Evolutionary conservation across 2,797 vertebrate species (phyloP).

Genomic region (Bovichtus diacanthus): DNA sequence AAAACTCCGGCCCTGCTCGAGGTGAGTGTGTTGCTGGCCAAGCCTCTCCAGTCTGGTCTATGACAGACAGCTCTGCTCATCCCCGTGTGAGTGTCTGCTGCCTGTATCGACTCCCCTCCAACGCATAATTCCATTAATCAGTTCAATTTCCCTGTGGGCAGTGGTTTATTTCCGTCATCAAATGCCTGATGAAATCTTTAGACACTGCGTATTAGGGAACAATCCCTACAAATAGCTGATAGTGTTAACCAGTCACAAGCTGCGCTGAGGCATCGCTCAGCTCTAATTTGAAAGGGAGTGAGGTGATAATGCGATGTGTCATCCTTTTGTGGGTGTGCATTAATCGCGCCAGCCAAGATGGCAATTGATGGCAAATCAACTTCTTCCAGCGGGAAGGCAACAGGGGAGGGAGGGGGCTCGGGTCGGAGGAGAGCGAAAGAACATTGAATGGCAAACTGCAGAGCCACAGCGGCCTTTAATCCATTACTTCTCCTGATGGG

Average conservation of each 20-base stretch:
- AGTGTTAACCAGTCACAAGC: constrained; percentile 92
- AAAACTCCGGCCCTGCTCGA: constrained; percentile 52
- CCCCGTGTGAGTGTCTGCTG: constrained; percentile 75
- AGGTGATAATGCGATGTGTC: constrained; percentile 90
- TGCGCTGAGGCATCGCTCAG: constrained; percentile 88
- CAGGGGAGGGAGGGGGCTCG: constrained; percentile 39
- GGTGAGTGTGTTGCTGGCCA: constrained; percentile 45
- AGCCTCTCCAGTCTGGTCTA: constrained; percentile 47
- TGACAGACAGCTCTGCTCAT: constrained; percentile 70
- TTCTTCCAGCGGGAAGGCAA: constrained; percentile 84
- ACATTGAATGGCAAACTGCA: constrained; percentile 91
- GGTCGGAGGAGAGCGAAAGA: constrained; percentile 87
- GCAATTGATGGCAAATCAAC: constrained; percentile 93
- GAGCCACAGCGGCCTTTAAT: constrained; percentile 92
- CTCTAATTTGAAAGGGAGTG: constrained; percentile 94
- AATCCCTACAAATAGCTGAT: constrained; percentile 88
- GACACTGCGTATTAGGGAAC: constrained; percentile 88
- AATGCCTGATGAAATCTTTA: constrained; percentile 93
- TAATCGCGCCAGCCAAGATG: constrained; percentile 91
- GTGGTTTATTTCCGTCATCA: constrained; percentile 93
- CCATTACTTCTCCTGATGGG: constrained; percentile 90
- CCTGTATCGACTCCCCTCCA: constrained; percentile 83
- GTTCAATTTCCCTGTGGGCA: constrained; percentile 91
- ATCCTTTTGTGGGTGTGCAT: constrained; percentile 94
- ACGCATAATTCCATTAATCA: constrained; percentile 89